Conservation (phyloP, 2,113 vertebrate species). For the Sigmodon hispidus region DNA sequence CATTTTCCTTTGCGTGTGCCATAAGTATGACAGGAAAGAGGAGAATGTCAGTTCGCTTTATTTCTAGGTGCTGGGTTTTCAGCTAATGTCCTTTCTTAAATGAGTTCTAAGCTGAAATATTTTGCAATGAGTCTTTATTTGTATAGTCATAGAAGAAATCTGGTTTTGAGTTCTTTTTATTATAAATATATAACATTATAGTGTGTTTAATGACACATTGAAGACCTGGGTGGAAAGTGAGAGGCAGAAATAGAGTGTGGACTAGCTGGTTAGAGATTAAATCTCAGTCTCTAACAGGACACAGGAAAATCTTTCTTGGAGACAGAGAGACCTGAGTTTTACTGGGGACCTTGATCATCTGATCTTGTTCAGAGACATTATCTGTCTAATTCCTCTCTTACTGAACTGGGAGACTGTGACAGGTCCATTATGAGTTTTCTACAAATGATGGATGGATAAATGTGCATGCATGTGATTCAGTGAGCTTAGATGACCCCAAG, state of each 20-base stretch:
- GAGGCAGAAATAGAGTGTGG: not conserved
- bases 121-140: conserved; percentile 13
- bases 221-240: not conserved
- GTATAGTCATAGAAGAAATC: conserved; percentile 7
- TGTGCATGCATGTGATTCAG: not conserved
- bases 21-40: not conserved
- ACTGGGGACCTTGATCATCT: not conserved
- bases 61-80: not conserved
- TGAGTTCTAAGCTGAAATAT: conserved; percentile 13
- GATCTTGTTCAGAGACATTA: not conserved
- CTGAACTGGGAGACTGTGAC: not conserved
- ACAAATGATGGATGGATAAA: not conserved
- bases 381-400: not conserved
- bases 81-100: not conserved
- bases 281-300: not conserved
- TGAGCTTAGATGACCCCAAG: not conserved
- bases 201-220: not conserved
- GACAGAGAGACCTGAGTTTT: not conserved
- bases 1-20: not conserved
- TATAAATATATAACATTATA: not conserved
- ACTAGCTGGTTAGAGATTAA: not conserved
- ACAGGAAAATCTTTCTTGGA: not conserved
- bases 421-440: not conserved
- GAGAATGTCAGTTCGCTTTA: not conserved
- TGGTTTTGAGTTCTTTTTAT: not conserved